These are phyloP conservation scores for Polydrusus cervinus DNA, from an alignment of 2,888 invertebrate species.

Conservation along the genomic window DNA sequence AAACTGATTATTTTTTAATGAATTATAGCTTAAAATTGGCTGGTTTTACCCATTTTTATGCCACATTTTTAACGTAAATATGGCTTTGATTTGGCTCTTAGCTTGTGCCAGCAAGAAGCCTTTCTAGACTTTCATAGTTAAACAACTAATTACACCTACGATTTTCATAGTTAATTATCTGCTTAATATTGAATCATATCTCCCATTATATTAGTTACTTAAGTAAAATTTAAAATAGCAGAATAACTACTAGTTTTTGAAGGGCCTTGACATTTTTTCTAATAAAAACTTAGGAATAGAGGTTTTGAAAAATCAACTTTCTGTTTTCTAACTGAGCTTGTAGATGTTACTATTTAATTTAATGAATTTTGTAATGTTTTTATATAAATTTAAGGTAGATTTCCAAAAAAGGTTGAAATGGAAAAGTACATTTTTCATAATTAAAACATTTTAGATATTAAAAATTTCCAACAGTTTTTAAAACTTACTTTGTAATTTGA, in stretches of 20 bases:
- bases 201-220: neutral
- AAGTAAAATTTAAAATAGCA: slow-evolving; percentile 2
- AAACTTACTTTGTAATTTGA: too few relatives aligned
- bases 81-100: slow-evolving; percentile 46
- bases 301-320: neutral
- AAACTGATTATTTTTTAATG: slow-evolving; percentile 8
- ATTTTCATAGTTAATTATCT: slow-evolving; percentile 17
- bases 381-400: neutral
- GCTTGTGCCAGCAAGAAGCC: slow-evolving; percentile 41
- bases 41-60: slow-evolving; percentile 6
- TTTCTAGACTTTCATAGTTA: slow-evolving; percentile 19
- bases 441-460: too few relatives aligned
- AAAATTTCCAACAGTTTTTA: neutral
- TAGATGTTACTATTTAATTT: neutral
- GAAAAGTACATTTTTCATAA: too few relatives aligned
- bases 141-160: slow-evolving; percentile 30
- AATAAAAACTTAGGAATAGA: slow-evolving; percentile 3
- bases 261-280: slow-evolving; percentile 22
- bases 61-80: slow-evolving; percentile 38
- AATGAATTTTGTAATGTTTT: neutral
- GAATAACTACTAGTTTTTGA: slow-evolving; percentile 17
- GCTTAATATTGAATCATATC: neutral
- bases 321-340: neutral
- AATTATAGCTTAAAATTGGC: slow-evolving; percentile 13
- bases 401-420: too few relatives aligned